A percentile compares a stretch with the other conserved stretches of the same genome.
Conservation (phyloP, 2,888 invertebrate genomes). For the Disparrhopalites patrizii region DNA sequence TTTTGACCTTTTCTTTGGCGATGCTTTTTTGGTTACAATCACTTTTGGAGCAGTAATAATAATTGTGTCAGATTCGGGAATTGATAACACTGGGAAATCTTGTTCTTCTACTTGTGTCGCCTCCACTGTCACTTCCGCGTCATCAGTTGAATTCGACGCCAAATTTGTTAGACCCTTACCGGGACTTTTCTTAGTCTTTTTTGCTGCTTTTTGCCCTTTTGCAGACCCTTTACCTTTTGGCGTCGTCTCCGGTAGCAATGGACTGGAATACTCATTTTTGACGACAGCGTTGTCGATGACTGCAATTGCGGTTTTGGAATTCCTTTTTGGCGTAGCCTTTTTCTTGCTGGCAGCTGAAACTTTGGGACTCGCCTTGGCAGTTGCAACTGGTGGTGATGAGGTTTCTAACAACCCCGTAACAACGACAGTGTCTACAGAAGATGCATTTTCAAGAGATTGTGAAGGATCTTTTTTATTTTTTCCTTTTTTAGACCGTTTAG, state of each 20-base stretch:
- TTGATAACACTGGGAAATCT: constrained; percentile 10
- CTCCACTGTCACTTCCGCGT: background rate
- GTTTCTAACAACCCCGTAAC: no score
- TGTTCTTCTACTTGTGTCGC: background rate
- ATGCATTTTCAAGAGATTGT: no score
- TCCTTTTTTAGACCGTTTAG: no score
- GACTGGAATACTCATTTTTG: background rate
- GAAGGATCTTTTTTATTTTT: no score
- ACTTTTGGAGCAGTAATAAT: background rate
- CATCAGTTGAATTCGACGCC: background rate
- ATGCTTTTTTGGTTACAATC: background rate
- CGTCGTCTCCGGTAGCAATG: background rate
- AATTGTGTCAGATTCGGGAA: constrained; percentile 10
- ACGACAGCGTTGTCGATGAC: background rate
- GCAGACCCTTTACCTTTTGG: background rate
- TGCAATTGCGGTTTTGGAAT: background rate
- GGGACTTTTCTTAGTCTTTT: constrained; percentile 7
- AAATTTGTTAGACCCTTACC: background rate
- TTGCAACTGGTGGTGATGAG: no score
- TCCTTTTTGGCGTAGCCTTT: background rate
- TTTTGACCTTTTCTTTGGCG: background rate
- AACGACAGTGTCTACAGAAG: no score
- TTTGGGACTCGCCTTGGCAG: no score
- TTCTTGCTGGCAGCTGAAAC: background rate
- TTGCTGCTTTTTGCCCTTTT: background rate